Evolutionary conservation across 2,888 invertebrate genomes (phyloP).

Genomic region (Xestobium rufovillosum): DNA sequence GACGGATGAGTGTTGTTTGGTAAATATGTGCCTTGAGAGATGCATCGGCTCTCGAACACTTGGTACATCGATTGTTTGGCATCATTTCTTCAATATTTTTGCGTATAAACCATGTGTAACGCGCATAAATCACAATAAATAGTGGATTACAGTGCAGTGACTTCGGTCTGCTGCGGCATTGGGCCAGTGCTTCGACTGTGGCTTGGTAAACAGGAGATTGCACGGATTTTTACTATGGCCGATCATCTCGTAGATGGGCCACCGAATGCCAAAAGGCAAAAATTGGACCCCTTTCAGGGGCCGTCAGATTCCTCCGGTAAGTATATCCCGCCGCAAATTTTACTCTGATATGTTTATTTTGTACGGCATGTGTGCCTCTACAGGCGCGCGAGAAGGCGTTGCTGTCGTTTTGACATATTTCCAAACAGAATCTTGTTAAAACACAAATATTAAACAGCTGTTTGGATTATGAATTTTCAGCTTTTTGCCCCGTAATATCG

Average conservation of each 20-base stretch:
- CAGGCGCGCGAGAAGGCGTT: constrained; percentile 40
- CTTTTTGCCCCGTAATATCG: constrained; percentile 13
- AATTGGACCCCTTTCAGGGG: constrained; percentile 80
- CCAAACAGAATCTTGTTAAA: constrained; percentile 22
- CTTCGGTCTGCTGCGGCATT: constrained; percentile 41
- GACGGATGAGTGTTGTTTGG: constrained; percentile 64
- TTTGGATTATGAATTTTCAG: constrained; percentile 19
- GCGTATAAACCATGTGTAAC: constrained; percentile 43
- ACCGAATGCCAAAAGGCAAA: constrained; percentile 87
- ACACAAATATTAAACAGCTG: constrained; percentile 30
- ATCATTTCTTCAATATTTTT: constrained; percentile 40
- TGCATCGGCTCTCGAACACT: constrained; percentile 63
- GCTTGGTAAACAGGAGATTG: constrained; percentile 57
- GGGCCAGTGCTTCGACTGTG: constrained; percentile 51
- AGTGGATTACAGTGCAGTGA: constrained; percentile 40
- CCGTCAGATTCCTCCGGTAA: constrained; percentile 75
- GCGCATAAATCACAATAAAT: constrained; percentile 41
- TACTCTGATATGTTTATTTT: constrained; percentile 28
- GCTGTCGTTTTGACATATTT: constrained; percentile 31
- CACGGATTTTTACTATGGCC: constrained; percentile 60
- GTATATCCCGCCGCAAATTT: constrained; percentile 28
- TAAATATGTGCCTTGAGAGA: constrained; percentile 70
- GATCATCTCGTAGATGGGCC: constrained; percentile 93
- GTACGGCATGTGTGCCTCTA: constrained; percentile 32
- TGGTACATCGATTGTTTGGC: constrained; percentile 57